Base-by-base conservation (phyloP, 2,888 invertebrate genomes). In the Diaprepes abbreviatus region DNA sequence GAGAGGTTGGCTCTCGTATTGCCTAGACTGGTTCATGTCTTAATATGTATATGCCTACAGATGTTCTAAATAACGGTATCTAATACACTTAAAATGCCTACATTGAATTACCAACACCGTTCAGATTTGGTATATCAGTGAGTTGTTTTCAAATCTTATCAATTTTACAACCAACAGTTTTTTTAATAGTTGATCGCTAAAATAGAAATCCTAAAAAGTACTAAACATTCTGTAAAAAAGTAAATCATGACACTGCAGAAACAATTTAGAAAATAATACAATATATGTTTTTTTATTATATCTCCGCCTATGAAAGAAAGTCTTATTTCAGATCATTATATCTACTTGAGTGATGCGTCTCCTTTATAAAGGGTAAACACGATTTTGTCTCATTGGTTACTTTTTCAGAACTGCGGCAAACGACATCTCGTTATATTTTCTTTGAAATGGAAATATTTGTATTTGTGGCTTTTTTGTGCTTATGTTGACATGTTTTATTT, bases 371-470 rank as follows among this genome's bases (percentile, higher is more conserved):
- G 52, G 36, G 52, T 54, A 63, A 63, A 63, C 43, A 63, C 21
- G 63, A 40, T 38, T 63, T 63, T 54, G 52, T 58, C 58, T 63
- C 40, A 63, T 63, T 54, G 63, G 52, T 52, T 63, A 63, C 52
- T 54, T 63, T 57, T 33, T 54, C 36, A 38, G 52, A 40, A 28
- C 35, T 38, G 36, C 40, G 52, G 54, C 63, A 52, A 63, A 63
- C 52, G 63, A 63, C 62, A 62, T 50, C 62, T 62, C 62, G 62
- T 62, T 62, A 62, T 12, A 14, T 35, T 65, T 43, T 36, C 65
- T 65, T 65, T 65, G 65, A 65, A 65, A 65, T 65, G 65, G 54
- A 65, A 65, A 65, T 63, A 33, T 60, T 48, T 60, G 35, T 40
- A 35, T 65, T 55, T 45, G 45, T 45, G 35, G 45, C 35, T 43